These are phyloP conservation scores for Eumerus sabulonum DNA, from an alignment of 2,888 invertebrate species.

Conservation along the genomic window DNA sequence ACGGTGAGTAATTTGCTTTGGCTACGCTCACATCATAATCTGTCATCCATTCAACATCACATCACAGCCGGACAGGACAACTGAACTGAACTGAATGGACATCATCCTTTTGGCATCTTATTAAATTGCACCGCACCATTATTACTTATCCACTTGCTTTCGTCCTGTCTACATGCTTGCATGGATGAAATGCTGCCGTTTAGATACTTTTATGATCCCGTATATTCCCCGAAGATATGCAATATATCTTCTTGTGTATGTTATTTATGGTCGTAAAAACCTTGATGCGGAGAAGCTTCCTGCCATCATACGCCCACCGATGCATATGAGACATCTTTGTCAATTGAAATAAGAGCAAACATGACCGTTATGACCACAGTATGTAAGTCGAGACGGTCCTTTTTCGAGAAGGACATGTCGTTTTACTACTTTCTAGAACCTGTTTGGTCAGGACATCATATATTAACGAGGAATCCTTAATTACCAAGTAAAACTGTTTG, in stretches of 20 bases:
- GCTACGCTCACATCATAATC: constrained; percentile 61
- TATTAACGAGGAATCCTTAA: constrained; percentile 54
- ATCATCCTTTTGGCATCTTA: constrained; percentile 31
- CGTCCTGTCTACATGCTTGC: constrained; percentile 14
- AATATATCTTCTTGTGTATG: constrained; percentile 46
- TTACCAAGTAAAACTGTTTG: constrained; percentile 28
- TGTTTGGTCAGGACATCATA: constrained; percentile 57
- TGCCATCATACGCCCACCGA: constrained; percentile 21
- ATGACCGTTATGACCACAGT: constrained; percentile 37
- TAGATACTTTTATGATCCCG: constrained; percentile 51
- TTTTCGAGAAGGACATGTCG: constrained; percentile 51
- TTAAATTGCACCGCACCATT: constrained; percentile 56
- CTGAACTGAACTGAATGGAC: not conserved
- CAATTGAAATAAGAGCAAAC: constrained; percentile 54
- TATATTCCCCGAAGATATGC: constrained; percentile 44
- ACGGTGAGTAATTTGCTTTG: constrained; percentile 63
- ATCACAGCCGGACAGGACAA: constrained; percentile 42
- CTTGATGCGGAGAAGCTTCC: constrained; percentile 36
- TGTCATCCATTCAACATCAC: constrained; percentile 59
- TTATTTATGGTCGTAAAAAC: constrained; percentile 60
- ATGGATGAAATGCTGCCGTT: no score
- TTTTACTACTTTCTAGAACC: constrained; percentile 9
- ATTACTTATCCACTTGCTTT: constrained; percentile 53
- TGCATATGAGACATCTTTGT: constrained; percentile 45
- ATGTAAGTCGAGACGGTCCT: not conserved